Evolutionary conservation across 2,888 invertebrate genomes (phyloP).

Genomic region (Eupelmus urozonus): DNA sequence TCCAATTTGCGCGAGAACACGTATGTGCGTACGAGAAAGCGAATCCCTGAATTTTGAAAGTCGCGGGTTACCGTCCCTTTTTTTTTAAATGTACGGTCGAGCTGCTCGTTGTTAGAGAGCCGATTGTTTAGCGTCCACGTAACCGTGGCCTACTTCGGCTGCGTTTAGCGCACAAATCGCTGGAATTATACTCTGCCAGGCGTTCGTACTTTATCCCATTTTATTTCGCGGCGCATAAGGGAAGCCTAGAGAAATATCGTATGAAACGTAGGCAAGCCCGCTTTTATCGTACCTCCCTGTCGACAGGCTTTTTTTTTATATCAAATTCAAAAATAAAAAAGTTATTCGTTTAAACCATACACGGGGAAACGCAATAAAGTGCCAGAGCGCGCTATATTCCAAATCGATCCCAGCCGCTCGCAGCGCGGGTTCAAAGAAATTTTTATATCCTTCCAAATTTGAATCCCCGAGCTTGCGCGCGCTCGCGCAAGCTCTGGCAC

Average conservation of each 20-base stretch:
- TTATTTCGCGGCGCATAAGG: too few species aligned
- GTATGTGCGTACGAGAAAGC: too few species aligned
- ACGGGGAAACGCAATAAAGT: neutral
- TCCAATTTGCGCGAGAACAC: conserved; percentile 46
- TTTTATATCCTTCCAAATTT: conserved; percentile 40
- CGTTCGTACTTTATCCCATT: too few species aligned
- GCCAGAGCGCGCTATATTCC: neutral
- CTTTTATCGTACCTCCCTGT: too few species aligned
- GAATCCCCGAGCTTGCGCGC: neutral
- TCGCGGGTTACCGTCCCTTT: neutral
- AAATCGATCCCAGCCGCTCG: neutral
- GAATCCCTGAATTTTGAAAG: conserved; percentile 52
- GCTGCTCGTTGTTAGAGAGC: too few species aligned
- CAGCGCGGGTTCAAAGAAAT: neutral
- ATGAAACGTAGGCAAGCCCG: too few species aligned
- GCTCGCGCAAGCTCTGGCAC: neutral
- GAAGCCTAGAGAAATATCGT: too few species aligned
- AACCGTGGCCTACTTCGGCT: conserved; percentile 5
- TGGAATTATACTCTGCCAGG: too few species aligned
- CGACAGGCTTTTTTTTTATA: too few species aligned
- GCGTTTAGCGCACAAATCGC: too few species aligned
- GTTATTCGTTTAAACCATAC: neutral
- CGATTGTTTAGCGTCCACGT: too few species aligned
- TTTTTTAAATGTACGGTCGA: neutral
- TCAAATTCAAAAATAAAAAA: too few species aligned